These are phyloP conservation scores for Leguminivora glycinivorella DNA, from an alignment of 1,140 invertebrate genomes.

Conservation along the genomic window DNA sequence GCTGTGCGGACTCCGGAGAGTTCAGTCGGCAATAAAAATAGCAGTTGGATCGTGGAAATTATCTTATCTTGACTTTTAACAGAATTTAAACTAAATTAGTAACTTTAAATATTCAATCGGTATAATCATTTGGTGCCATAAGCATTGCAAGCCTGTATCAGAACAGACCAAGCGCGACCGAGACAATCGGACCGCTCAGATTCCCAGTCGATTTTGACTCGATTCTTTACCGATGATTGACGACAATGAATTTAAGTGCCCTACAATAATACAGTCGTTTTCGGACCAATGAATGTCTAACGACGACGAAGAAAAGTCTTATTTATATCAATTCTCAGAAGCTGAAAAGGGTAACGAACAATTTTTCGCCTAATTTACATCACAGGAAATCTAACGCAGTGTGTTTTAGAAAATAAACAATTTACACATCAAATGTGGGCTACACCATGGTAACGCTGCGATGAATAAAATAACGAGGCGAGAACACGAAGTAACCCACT, in stretches of 20 bases:
- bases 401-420: background rate
- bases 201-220: background rate
- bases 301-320: background rate
- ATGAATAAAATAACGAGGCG: constrained; percentile 14
- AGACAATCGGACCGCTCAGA: background rate
- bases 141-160: background rate
- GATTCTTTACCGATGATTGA: background rate
- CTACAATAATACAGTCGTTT: background rate
- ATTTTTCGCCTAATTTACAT: no score
- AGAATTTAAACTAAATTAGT: no score
- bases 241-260: constrained; percentile 10
- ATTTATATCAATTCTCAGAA: background rate
- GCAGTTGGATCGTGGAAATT: no score
- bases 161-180: background rate
- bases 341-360: background rate
- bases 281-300: background rate
- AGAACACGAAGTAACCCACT: constrained; percentile 9
- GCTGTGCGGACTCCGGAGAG: no score
- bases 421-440: background rate
- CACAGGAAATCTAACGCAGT: background rate
- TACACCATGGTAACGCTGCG: constrained; percentile 5
- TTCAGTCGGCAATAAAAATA: no score
- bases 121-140: background rate
- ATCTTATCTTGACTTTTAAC: no score
- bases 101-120: background rate